phyloP scores from a whole-genome alignment of 2,888 invertebrate genomes.

The Diogma glabrata region DNA sequence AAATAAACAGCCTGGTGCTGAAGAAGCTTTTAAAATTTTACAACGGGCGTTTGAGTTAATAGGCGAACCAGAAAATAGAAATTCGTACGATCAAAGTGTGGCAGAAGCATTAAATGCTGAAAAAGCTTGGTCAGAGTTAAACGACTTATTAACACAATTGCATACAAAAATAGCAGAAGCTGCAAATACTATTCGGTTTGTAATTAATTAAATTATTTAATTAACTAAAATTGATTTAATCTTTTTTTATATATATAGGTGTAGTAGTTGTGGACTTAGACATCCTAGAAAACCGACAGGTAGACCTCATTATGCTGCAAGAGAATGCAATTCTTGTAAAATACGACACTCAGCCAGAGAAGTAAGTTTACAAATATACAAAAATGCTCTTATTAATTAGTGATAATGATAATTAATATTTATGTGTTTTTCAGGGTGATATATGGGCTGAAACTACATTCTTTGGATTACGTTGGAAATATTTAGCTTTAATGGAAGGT shows the following conservation, averaged over 20 bases:
- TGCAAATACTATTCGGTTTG: conserved; percentile 70
- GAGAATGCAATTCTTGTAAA: conserved; percentile 82
- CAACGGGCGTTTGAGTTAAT: conserved; percentile 93
- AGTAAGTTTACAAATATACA: conserved; percentile 36
- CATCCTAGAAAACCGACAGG: conserved; percentile 80
- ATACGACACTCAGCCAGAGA: conserved; percentile 83
- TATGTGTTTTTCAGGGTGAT: conserved; percentile 56
- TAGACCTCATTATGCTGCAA: conserved; percentile 81
- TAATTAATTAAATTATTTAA: neutral
- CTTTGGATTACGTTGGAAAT: conserved; percentile 85
- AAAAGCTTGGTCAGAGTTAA: conserved; percentile 80
- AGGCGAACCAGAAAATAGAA: conserved; percentile 71
- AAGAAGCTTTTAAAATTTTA: conserved; percentile 91
- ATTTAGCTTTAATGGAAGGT: conserved; percentile 94
- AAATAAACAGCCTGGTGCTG: conserved; percentile 88
- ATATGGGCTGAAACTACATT: conserved; percentile 91
- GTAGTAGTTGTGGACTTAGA: conserved; percentile 84
- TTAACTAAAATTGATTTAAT: neutral
- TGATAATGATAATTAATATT: conserved; percentile 1
- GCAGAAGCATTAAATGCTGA: conserved; percentile 69
- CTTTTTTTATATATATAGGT: conserved; percentile 48
- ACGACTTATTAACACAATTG: conserved; percentile 73
- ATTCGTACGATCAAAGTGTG: conserved; percentile 60
- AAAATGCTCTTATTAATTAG: neutral
- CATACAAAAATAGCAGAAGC: conserved; percentile 92